Base-by-base conservation (phyloP, 2,888 invertebrate species). In the Allygus modestus region DNA sequence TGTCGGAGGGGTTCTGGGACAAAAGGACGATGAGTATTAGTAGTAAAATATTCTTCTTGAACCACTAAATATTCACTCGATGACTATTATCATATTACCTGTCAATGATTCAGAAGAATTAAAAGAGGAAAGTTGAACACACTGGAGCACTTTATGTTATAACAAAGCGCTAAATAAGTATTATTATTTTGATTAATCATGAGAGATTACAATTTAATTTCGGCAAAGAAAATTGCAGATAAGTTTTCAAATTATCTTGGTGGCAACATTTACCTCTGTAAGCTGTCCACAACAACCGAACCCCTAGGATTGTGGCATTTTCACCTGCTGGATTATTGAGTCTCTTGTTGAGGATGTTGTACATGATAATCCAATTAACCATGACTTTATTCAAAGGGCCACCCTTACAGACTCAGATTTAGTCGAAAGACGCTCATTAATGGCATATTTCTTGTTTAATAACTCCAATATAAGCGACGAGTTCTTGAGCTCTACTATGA, bases 241-340 rank as follows among this genome's bases (percentile, higher is more conserved):
- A 71, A 71, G 31, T 11, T 71, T 9, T 26, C 31, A 31, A 33
- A 7, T 9, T 71, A 71, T 17, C 20, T 71, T 1, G 71, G 71
- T n/a, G 71, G 71, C 1, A 7, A n/a, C 71, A 1, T 71, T 71
- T 17, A 71, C 5, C 1, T 33, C 33, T 2, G 37, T 37, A 1
- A 71, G 15, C 33, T 71, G 33, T n/a, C 71, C 71, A 9, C 71
- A 33, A 71, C 71, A 71, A 33, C 37, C 37, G 7, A 71, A 71
- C n/a, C 2, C 4, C 7, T 71, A 7, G 2, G 71, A 71, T 17
- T 71, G 71, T 33, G 71, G 71, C 2, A 71, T 71, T 17, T 71
- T 33, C n/a, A 33, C 71, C 28, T 71, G 71, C 33, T 71, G 71
- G 71, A 4, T 71, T 5, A 33, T 71, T 28, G 71, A 71, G n/a